phyloP scores from a whole-genome alignment of 2,113 vertebrate genomes.

The Centropus bengalensis region DNA sequence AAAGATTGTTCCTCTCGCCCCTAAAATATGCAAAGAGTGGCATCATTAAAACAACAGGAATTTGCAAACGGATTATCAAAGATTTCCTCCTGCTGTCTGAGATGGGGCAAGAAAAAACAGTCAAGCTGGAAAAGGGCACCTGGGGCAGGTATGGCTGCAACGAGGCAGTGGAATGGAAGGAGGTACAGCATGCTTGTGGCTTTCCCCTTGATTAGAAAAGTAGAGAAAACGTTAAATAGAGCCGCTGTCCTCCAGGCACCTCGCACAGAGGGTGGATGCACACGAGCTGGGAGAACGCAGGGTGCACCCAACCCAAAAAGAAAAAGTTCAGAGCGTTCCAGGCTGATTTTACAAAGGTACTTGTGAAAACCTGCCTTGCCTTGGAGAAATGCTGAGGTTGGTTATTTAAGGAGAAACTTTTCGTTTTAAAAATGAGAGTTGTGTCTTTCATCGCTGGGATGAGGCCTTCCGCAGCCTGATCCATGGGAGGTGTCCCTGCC shows the following conservation, averaged over 20 bases:
- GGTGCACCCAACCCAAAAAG: neutral
- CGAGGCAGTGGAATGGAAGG: neutral
- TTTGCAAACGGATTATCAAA: neutral
- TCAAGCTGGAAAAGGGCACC: neutral
- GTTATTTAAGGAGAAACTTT: neutral
- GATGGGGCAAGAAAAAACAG: neutral
- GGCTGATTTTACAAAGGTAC: neutral
- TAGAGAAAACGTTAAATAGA: neutral
- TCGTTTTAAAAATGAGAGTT: neutral
- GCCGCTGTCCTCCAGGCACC: slow-evolving; percentile 15
- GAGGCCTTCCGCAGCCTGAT: too few relatives aligned
- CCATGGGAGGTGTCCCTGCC: too few relatives aligned
- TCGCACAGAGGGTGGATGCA: neutral
- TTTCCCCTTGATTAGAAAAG: neutral
- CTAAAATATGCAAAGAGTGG: neutral
- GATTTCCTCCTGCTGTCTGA: neutral
- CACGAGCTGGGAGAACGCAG: neutral
- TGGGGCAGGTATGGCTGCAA: neutral
- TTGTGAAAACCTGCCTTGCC: neutral
- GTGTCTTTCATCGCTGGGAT: too few relatives aligned
- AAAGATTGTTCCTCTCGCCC: neutral
- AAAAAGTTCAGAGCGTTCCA: neutral
- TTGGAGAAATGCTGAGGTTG: neutral
- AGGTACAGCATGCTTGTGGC: neutral
- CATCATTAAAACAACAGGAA: neutral